Evolutionary conservation across 2,888 invertebrate genomes (phyloP).

Genomic region (Hydropsyche betteni): DNA sequence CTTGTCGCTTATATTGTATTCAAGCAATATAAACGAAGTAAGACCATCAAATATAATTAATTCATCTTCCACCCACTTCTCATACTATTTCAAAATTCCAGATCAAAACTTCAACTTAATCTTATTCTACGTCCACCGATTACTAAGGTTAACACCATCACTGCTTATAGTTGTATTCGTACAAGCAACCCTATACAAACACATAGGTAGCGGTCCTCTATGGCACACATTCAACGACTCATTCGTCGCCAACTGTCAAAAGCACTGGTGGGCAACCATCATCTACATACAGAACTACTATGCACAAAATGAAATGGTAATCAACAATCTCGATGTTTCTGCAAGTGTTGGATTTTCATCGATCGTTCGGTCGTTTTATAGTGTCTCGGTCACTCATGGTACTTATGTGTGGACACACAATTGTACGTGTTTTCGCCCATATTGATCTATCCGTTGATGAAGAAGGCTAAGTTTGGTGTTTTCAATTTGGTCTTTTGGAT

Average conservation of each 20-base stretch:
- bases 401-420: constrained; percentile 46
- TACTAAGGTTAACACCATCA: constrained; percentile 44
- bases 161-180: constrained; percentile 39
- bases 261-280: constrained; percentile 39
- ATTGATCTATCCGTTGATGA: constrained; percentile 42
- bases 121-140: constrained; percentile 45
- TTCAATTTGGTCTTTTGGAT: constrained; percentile 35
- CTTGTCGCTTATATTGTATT: constrained; percentile 60
- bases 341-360: not conserved
- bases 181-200: constrained; percentile 55
- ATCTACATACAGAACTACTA: constrained; percentile 40
- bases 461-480: constrained; percentile 35
- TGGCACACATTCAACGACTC: constrained; percentile 54
- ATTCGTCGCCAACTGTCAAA: constrained; percentile 4
- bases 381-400: constrained; percentile 47
- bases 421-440: constrained; percentile 47
- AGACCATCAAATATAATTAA: constrained; percentile 40
- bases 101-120: constrained; percentile 31
- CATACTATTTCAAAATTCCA: constrained; percentile 8
- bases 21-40: constrained; percentile 32
- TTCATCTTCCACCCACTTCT: constrained; percentile 44
- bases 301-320: constrained; percentile 28
- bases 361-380: constrained; percentile 6
- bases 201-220: constrained; percentile 59
- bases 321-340: no score